Evolutionary conservation across 2,113 vertebrate species (phyloP), one percentile per base, ranked within the genome.

Genomic region (Tamias sibiricus): DNA sequence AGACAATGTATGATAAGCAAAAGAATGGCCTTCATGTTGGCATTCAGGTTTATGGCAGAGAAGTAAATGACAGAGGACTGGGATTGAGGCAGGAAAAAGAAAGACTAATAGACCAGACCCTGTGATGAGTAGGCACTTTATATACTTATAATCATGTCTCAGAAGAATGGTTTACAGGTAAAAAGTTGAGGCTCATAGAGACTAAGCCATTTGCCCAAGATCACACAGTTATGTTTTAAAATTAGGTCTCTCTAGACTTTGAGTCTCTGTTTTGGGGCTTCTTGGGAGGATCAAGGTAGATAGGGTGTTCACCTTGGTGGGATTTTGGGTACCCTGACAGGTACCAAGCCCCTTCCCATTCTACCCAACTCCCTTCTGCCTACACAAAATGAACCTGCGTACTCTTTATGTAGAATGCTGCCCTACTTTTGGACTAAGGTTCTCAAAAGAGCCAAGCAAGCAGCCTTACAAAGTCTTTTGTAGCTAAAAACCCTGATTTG

Each of bases 151-250:
- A 37, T 83, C 90, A 79, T 52, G 92, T 87, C 54, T 96, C 42
- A 71, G 52, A 40, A 69, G 74, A 57, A n/a, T 75, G 57, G 74
- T 79, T 87, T 97, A 79, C 16, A 77, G 49, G 74, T 66, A 8
- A 82, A 17, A 95, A 93, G 28, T 26, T 62, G 54, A 91, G 47
- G 4, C 19, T 85, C 49, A 91, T 69, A 89, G 42, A 87, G n/a
- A 91, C 84, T 64, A 91, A 89, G 49, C n/a, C 49, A 30, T 83
- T 93, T 94, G 44, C 59, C 69, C 30, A 37, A 93, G 57, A 49
- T 88, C 52, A 91, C 68, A 96, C 1, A 82, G 47, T 66, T 52
- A 22, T 57, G 22, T 44, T 87, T 79, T 95, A 66, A 86, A 82
- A 80, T 79, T 11, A 87, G 13, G 28, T 83, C 35, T 86, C 40